Evolutionary conservation across 2,113 vertebrate genomes (phyloP), one percentile per base, ranked within the genome.

Genomic region (Anoplopoma fimbria): DNA sequence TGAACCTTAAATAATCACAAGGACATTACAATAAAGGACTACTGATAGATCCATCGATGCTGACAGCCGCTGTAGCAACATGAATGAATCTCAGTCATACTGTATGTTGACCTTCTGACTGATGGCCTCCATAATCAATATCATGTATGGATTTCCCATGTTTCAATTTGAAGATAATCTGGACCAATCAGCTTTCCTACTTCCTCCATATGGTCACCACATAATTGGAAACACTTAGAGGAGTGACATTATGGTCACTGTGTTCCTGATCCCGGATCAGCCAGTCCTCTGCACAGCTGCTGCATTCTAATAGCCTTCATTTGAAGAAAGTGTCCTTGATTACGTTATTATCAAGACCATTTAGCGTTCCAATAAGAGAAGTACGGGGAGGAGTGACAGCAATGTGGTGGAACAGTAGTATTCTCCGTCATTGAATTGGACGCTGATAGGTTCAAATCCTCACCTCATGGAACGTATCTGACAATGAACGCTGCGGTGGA

Each of bases 371-470:
- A 80, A 75, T 51, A 69, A 65, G 76, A 79, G 64, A 53, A 75
- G 85, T 21, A 27, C 6, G 1, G n/a, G 96, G 95, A 89, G 91
- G 93, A 93, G 91, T 93, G 76, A 70, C 15, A 25, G 55, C 0
- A 13, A 36, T 45, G 81, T 57, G 72, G 72, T 14, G 70, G 58
- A 67, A 63, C 42, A 63, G 88, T 75, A 89, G 88, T 92, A 92
- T 94, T 95, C 93, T 95, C 93, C 90, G 90, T 83, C 95, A 92
- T 62, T 77, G 78, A 84, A 93, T 94, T 95, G 95, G 96, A 94
- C 92, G 93, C 95, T 89, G 94, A 94, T 90, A 94, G 93, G 92
- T 90, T 96, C 95, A 96, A 95, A 95, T 95, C 95, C 89, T 95
- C 90, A 94, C 86, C 93, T 96, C 95, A 61, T 81, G 95, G 95